Conservation (phyloP, 2,797 vertebrate genomes). For the Leptodactylus fallax region DNA sequence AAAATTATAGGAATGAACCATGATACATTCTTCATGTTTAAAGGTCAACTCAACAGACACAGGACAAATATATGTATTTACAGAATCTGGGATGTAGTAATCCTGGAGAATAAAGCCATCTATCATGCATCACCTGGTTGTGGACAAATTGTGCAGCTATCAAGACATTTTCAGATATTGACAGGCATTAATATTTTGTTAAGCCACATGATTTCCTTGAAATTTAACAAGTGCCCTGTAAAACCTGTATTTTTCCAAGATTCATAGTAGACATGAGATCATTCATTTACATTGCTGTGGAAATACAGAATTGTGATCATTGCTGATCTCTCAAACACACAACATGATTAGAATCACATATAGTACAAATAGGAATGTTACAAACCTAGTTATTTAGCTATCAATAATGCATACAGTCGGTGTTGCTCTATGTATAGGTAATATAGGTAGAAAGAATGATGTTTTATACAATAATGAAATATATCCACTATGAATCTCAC, state of each 20-base stretch:
- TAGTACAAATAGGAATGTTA: neutral
- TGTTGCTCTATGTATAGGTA: too few species aligned
- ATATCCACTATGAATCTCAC: too few species aligned
- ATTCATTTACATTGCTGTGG: conserved; percentile 7
- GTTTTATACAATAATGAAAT: too few species aligned
- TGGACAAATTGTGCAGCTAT: neutral
- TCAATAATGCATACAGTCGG: neutral
- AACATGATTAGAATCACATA: neutral
- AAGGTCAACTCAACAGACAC: neutral
- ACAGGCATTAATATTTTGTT: conserved; percentile 9
- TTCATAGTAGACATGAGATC: conserved; percentile 2
- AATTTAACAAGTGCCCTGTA: neutral
- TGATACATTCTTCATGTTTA: neutral
- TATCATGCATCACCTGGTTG: neutral
- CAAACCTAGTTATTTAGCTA: neutral
- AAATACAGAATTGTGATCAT: neutral
- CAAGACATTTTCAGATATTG: neutral
- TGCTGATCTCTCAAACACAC: neutral
- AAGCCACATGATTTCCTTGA: neutral
- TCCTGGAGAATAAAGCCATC: neutral
- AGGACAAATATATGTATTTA: neutral
- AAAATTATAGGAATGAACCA: neutral
- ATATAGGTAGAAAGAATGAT: too few species aligned
- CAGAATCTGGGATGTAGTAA: neutral
- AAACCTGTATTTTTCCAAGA: neutral